Conservation (phyloP, 2,113 vertebrate genomes). For the Leptobrachium leishanense region DNA sequence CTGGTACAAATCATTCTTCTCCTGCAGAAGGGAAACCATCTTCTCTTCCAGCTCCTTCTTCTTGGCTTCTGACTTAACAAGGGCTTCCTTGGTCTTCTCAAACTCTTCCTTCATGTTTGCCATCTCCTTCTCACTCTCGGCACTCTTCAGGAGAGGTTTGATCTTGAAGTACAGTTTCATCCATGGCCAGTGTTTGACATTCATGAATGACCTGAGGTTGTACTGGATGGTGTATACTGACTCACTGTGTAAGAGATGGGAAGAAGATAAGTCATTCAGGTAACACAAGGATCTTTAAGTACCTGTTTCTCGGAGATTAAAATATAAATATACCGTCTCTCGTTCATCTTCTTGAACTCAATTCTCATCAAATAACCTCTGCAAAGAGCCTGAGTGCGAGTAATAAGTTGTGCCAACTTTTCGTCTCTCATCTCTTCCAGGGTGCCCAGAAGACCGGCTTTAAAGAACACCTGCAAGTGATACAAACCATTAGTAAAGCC, state of each 20-base stretch:
- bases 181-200: constrained; percentile 77
- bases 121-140: constrained; percentile 82
- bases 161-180: constrained; percentile 76
- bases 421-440: constrained; percentile 94
- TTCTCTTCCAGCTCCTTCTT: constrained; percentile 83
- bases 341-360: constrained; percentile 85
- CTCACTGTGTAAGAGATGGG: constrained; percentile 63
- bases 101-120: constrained; percentile 80
- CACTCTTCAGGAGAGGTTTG: constrained; percentile 77
- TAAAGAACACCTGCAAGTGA: constrained; percentile 83
- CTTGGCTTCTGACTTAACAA: constrained; percentile 73
- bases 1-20: constrained; percentile 79
- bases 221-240: constrained; percentile 84
- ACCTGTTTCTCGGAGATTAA: neutral
- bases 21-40: constrained; percentile 73
- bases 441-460: constrained; percentile 85
- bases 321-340: constrained; percentile 73
- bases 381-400: constrained; percentile 85
- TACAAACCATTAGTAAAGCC: neutral
- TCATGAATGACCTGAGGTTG: constrained; percentile 72
- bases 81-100: constrained; percentile 74
- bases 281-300: neutral
- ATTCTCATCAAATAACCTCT: constrained; percentile 80
- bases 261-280: neutral
- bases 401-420: constrained; percentile 85